Conservation (phyloP, 2,888 invertebrate genomes). For the Halictus quadricinctus region DNA sequence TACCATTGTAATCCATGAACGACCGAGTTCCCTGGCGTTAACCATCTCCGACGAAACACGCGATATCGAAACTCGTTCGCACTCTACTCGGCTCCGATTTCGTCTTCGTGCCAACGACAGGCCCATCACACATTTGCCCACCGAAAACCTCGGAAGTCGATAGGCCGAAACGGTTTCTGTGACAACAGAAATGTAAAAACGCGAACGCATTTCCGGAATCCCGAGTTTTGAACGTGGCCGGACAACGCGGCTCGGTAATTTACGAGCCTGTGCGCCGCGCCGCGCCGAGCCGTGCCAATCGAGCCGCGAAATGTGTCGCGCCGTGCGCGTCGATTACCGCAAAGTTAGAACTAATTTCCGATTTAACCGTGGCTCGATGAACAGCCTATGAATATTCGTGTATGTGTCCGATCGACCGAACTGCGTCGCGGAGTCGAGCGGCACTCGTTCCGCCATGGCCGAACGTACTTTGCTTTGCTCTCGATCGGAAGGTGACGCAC, state of each 20-base stretch:
- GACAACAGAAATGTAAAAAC: not conserved
- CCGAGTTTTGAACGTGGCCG: not conserved
- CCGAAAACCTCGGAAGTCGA: not conserved
- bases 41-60: conserved; percentile 54
- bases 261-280: conserved; percentile 3
- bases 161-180: not conserved
- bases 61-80: conserved; percentile 54
- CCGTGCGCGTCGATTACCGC: conserved; percentile 43
- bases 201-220: not conserved
- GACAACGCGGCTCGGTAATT: conserved; percentile 21
- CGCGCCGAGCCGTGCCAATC: conserved; percentile 7
- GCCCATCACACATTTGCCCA: not conserved
- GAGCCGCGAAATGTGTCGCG: conserved; percentile 32
- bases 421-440: not conserved
- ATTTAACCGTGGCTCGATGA: conserved; percentile 48
- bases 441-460: too few species aligned
- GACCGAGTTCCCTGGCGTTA: conserved; percentile 45
- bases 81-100: not conserved
- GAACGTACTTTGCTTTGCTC: too few species aligned
- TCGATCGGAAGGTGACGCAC: not conserved
- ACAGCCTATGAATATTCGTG: conserved; percentile 58
- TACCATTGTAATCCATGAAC: not conserved
- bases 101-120: not conserved
- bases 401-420: not conserved
- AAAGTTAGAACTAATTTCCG: conserved; percentile 56